phyloP scores from a whole-genome alignment of 2,888 invertebrate genomes.

The Malachius bipustulatus region DNA sequence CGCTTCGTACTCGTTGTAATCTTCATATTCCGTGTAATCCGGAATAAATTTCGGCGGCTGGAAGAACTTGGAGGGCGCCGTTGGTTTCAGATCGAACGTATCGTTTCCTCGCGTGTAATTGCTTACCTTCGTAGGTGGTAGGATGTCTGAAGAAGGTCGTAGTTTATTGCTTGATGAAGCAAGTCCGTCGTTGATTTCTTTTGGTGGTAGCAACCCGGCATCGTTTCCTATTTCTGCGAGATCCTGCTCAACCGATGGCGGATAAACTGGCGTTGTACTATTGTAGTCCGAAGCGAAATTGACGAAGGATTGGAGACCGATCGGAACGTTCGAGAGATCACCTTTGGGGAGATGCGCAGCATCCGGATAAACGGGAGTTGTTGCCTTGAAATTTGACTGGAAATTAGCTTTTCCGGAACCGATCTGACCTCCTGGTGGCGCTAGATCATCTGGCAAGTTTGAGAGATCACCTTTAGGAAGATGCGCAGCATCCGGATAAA shows the following conservation, averaged over 20 bases:
- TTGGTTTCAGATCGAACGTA: constrained; percentile 6
- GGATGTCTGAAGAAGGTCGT: too few species aligned
- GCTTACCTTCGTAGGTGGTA: constrained; percentile 6
- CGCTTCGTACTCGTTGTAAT: neutral
- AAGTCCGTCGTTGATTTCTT: constrained; percentile 9
- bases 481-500: constrained; percentile 17
- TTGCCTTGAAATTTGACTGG: constrained; percentile 15
- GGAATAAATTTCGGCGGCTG: constrained; percentile 22
- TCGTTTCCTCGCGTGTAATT: constrained; percentile 6
- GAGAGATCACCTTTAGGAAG: too few species aligned
- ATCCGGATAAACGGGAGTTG: constrained; percentile 16
- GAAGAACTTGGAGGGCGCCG: constrained; percentile 22
- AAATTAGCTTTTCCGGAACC: constrained; percentile 15
- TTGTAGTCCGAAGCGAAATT: constrained; percentile 23
- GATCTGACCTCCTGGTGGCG: too few species aligned
- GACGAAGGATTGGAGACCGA: too few species aligned
- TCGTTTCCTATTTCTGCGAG: constrained; percentile 19
- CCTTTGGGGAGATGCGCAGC: too few species aligned
- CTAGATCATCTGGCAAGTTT: too few species aligned
- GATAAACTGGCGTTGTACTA: constrained; percentile 27
- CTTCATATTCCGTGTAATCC: constrained; percentile 17
- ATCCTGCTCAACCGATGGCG: constrained; percentile 24
- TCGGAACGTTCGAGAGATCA: too few species aligned
- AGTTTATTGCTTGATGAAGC: constrained; percentile 10
- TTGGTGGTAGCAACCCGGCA: constrained; percentile 23